A percentile compares a stretch with the other conserved stretches of the same genome.
phyloP scores from a whole-genome alignment of 1,140 invertebrate species.

The Conus betulinus region DNA sequence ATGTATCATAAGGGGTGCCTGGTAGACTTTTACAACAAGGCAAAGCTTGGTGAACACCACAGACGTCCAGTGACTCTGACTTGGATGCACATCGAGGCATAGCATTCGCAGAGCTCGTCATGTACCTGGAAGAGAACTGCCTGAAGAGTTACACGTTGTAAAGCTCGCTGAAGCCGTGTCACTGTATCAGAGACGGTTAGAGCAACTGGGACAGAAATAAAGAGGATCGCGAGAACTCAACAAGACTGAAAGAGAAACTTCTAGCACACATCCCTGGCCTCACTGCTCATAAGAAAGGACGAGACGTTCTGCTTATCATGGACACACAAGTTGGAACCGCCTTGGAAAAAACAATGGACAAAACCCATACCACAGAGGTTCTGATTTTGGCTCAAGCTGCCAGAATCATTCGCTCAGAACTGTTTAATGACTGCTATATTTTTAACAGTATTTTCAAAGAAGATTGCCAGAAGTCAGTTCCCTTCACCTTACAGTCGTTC shows the following conservation, averaged over 20 bases:
- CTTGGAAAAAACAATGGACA: background rate
- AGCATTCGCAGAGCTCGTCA: background rate
- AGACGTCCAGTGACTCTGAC: too few relatives aligned
- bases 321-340: slow-evolving; percentile 5
- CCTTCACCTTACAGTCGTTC: slow-evolving; percentile 3
- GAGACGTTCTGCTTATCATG: slow-evolving; percentile 4
- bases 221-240: background rate
- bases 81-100: background rate
- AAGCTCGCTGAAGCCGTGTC: slow-evolving; percentile 3
- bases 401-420: background rate
- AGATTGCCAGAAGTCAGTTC: background rate
- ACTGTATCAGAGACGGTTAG: background rate
- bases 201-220: background rate
- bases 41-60: too few relatives aligned
- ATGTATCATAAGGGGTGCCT: too few relatives aligned
- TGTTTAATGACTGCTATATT: background rate
- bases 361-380: background rate
- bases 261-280: slow-evolving; percentile 5
- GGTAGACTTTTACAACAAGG: too few relatives aligned
- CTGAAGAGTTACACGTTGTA: background rate
- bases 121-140: background rate
- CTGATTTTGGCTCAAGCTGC: slow-evolving; percentile 14
- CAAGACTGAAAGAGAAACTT: slow-evolving; percentile 9
- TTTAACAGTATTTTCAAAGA: background rate
- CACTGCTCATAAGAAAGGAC: slow-evolving; percentile 3